These are phyloP conservation scores for Meloidogyne exigua DNA, from an alignment of 1,140 invertebrate genomes.

Conservation along the genomic window DNA sequence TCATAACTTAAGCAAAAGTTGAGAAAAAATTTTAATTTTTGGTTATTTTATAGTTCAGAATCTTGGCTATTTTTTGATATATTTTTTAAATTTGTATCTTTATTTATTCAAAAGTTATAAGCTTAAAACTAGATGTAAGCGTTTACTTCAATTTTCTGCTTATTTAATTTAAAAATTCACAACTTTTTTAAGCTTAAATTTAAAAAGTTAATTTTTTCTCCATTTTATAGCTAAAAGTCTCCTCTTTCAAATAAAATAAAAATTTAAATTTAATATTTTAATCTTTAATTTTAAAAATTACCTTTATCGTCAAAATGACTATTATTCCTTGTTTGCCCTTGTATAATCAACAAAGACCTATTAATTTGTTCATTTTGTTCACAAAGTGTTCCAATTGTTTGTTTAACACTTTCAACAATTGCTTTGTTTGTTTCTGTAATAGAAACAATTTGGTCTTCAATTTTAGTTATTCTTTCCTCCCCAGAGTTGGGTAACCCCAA, in stretches of 20 bases:
- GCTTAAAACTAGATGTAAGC: background rate
- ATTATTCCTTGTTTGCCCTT: background rate
- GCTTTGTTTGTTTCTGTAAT: slow-evolving; percentile 47
- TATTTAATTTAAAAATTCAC: background rate
- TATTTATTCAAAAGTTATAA: background rate
- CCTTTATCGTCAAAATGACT: background rate
- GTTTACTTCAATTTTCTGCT: background rate
- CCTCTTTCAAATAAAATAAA: too few species aligned
- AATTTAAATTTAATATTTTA: too few species aligned
- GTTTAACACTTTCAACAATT: slow-evolving; percentile 53
- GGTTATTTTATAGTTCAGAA: background rate
- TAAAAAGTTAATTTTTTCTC: background rate
- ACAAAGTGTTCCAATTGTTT: slow-evolving; percentile 47
- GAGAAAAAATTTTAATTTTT: background rate
- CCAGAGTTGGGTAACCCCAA: slow-evolving; percentile 53
- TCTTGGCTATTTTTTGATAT: background rate
- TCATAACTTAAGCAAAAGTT: background rate
- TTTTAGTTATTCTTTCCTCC: slow-evolving; percentile 28
- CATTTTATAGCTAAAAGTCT: too few species aligned
- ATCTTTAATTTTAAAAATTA: too few species aligned
- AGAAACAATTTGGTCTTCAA: slow-evolving; percentile 35
- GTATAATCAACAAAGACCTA: slow-evolving; percentile 39
- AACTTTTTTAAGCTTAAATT: background rate
- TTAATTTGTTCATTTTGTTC: slow-evolving; percentile 55
- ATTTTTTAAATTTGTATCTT: background rate